A percentile compares a stretch with the other conserved stretches of the same genome.
Conservation (phyloP, 2,113 vertebrate species). For the Anolis sagrei region DNA sequence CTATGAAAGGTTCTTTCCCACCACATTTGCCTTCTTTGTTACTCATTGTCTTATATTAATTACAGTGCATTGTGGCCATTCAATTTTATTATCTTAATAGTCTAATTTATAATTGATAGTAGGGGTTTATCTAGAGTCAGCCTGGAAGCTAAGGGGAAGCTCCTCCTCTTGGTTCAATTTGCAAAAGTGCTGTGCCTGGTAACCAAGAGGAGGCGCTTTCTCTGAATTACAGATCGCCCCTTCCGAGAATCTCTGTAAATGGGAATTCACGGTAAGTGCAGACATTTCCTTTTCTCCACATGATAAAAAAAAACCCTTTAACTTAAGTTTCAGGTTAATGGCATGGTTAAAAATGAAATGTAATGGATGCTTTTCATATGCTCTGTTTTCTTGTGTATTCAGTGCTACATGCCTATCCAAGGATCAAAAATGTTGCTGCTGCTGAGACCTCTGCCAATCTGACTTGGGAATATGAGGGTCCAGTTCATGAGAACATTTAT, state of each 20-base stretch:
- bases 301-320: constrained; percentile 44
- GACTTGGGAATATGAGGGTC: constrained; percentile 95
- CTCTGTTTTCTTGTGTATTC: constrained; percentile 83
- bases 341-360: constrained; percentile 39
- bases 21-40: neutral
- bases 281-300: constrained; percentile 24
- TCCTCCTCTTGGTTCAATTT: constrained; percentile 7
- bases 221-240: neutral
- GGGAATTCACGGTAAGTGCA: constrained; percentile 7
- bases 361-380: constrained; percentile 62
- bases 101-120: neutral
- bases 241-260: neutral
- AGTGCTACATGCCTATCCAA: constrained; percentile 81
- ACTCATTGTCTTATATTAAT: neutral
- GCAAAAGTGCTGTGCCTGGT: neutral
- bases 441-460: constrained; percentile 88
- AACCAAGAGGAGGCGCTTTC: constrained; percentile 4
- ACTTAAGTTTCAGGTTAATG: constrained; percentile 43
- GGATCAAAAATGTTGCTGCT: constrained; percentile 87
- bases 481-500: constrained; percentile 87
- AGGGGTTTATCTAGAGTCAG: neutral
- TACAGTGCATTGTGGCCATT: neutral
- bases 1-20: neutral
- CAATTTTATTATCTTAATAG: neutral
- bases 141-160: neutral